Evolutionary conservation across 2,888 invertebrate species (phyloP).

Genomic region (Melipona bicolor): DNA sequence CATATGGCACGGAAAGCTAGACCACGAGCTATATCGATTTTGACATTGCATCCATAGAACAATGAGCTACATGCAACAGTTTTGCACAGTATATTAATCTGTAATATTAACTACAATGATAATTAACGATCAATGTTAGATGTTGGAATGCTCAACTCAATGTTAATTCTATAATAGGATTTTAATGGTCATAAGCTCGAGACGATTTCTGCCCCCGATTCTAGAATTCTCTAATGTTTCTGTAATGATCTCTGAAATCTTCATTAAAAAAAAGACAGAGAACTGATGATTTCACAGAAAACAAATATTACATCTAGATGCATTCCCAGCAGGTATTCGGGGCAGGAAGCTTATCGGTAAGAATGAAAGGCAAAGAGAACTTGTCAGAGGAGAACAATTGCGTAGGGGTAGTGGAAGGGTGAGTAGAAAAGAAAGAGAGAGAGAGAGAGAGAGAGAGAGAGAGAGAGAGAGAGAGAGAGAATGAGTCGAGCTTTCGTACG

Average conservation of each 20-base stretch:
- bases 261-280: not conserved
- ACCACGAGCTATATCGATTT: not conserved
- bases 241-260: not conserved
- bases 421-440: not conserved
- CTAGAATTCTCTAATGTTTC: not conserved
- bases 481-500: constrained; percentile 50
- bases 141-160: too few species aligned
- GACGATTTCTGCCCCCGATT: not conserved
- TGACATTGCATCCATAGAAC: not conserved
- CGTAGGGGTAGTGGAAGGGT: constrained; percentile 11
- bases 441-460: too few species aligned
- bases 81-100: not conserved
- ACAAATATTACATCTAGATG: not conserved
- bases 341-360: constrained; percentile 18
- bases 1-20: not conserved
- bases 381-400: constrained; percentile 37
- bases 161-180: not conserved
- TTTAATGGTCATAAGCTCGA: not conserved
- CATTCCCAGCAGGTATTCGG: not conserved
- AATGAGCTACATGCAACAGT: not conserved
- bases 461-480: constrained; percentile 8
- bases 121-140: not conserved
- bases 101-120: not conserved
- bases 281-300: not conserved
- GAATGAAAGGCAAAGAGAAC: constrained; percentile 57